These are phyloP conservation scores for Patella depressa DNA, from an alignment of 2,888 invertebrate species.

Conservation along the genomic window DNA sequence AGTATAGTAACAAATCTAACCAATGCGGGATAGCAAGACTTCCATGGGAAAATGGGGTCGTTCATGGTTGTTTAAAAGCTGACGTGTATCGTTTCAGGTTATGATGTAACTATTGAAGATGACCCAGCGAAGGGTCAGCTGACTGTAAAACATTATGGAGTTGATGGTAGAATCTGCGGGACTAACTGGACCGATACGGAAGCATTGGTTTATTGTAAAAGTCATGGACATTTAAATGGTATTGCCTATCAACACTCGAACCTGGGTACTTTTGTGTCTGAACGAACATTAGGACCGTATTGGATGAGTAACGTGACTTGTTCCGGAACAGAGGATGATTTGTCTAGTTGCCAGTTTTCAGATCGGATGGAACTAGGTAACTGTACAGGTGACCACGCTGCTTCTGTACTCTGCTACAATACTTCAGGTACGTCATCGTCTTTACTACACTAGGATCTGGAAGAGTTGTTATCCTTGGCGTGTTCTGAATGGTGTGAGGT, in stretches of 20 bases:
- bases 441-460: too few relatives aligned
- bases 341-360: constrained; percentile 51
- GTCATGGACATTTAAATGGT: constrained; percentile 45
- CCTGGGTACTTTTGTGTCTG: constrained; percentile 10
- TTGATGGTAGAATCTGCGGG: constrained; percentile 71
- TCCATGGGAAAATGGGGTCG: too few relatives aligned
- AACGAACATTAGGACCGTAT: constrained; percentile 47
- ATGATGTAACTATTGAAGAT: constrained; percentile 12
- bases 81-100: constrained; percentile 12
- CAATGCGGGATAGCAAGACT: too few relatives aligned
- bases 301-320: constrained; percentile 59
- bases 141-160: constrained; percentile 58
- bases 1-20: too few relatives aligned
- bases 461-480: too few relatives aligned
- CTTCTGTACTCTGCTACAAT: constrained; percentile 59
- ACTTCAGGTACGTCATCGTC: constrained; percentile 41
- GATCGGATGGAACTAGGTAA: constrained; percentile 50
- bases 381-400: constrained; percentile 53
- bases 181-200: constrained; percentile 55
- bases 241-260: constrained; percentile 51
- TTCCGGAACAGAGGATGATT: constrained; percentile 48
- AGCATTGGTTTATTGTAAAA: constrained; percentile 55
- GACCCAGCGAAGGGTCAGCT: constrained; percentile 25
- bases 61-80: too few relatives aligned
- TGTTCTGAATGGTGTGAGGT: too few relatives aligned